Conservation (phyloP, 2,888 invertebrate species). For the Synanthedon andrenaeformis region DNA sequence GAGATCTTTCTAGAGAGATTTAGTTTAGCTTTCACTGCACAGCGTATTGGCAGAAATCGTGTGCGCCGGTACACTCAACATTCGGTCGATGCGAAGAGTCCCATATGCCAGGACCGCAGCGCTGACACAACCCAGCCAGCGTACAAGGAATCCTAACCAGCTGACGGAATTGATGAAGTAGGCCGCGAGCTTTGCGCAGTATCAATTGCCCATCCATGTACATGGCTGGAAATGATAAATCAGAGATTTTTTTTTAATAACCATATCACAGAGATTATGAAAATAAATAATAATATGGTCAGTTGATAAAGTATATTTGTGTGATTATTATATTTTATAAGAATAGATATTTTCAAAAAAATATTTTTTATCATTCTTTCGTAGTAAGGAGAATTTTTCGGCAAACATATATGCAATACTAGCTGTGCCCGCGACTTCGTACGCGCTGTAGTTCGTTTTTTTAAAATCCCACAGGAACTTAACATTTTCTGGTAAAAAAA, state of each 20-base stretch:
- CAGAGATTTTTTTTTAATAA: not conserved
- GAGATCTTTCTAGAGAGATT: too few species aligned
- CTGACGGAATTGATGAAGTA: slow-evolving; percentile 91
- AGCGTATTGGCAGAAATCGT: slow-evolving; percentile 66
- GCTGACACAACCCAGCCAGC: slow-evolving; percentile 86
- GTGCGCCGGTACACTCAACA: slow-evolving; percentile 84
- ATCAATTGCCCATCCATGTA: slow-evolving; percentile 96
- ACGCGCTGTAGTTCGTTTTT: too few species aligned
- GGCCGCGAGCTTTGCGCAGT: slow-evolving; percentile 89
- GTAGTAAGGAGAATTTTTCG: not conserved
- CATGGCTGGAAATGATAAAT: slow-evolving; percentile 75
- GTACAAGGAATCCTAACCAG: slow-evolving; percentile 90
- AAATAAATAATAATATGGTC: not conserved
- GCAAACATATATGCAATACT: too few species aligned
- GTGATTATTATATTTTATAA: too few species aligned
- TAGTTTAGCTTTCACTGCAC: slow-evolving; percentile 28
- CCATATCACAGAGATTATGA: not conserved
- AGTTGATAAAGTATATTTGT: too few species aligned
- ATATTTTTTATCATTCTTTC: not conserved
- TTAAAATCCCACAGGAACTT: too few species aligned
- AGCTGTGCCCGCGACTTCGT: too few species aligned
- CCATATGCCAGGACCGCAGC: slow-evolving; percentile 95
- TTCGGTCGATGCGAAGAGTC: slow-evolving; percentile 91
- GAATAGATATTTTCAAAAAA: not conserved
- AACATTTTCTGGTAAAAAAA: too few species aligned